These are phyloP conservation scores for Gadopsis bispinosus DNA, from an alignment of 2,797 vertebrate species.

Conservation along the genomic window DNA sequence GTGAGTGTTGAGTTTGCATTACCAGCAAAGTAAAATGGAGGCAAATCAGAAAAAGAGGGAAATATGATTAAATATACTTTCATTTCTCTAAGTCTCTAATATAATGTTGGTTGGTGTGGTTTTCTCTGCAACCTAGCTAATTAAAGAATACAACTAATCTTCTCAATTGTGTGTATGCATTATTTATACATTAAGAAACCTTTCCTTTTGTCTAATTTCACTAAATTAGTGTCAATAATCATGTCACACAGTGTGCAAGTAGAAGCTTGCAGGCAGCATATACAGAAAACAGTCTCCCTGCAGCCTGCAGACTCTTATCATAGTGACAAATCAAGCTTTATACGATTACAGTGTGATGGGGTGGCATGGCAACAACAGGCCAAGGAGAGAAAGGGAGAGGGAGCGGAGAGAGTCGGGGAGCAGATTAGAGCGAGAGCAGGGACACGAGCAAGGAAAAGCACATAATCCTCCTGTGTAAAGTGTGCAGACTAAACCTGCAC, in stretches of 20 bases:
- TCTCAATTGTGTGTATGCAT: constrained; percentile 13
- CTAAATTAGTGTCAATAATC: constrained; percentile 48
- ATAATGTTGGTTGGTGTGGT: not conserved
- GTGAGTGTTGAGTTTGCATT: constrained; percentile 11
- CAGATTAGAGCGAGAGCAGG: constrained; percentile 69
- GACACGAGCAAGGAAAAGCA: constrained; percentile 66
- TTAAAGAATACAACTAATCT: not conserved
- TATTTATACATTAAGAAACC: constrained; percentile 13
- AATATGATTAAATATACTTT: not conserved
- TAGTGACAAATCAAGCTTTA: constrained; percentile 67
- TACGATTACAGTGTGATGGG: constrained; percentile 66
- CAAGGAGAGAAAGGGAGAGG: constrained; percentile 36
- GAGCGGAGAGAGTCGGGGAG: constrained; percentile 57
- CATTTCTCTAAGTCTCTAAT: not conserved
- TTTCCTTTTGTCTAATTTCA: constrained; percentile 4
- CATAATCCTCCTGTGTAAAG: constrained; percentile 75
- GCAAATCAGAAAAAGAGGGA: not conserved
- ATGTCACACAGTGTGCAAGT: constrained; percentile 41
- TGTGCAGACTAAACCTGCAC: constrained; percentile 63
- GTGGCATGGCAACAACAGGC: constrained; percentile 77
- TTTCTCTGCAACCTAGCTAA: constrained; percentile 4
- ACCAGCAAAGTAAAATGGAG: constrained; percentile 10
- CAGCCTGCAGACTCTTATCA: constrained; percentile 66
- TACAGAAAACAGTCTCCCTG: constrained; percentile 30
- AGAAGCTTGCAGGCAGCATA: constrained; percentile 36